These are phyloP conservation scores for Rhabditophanes sp. DNA, from an alignment of 2,888 invertebrate species.

Conservation along the genomic window DNA sequence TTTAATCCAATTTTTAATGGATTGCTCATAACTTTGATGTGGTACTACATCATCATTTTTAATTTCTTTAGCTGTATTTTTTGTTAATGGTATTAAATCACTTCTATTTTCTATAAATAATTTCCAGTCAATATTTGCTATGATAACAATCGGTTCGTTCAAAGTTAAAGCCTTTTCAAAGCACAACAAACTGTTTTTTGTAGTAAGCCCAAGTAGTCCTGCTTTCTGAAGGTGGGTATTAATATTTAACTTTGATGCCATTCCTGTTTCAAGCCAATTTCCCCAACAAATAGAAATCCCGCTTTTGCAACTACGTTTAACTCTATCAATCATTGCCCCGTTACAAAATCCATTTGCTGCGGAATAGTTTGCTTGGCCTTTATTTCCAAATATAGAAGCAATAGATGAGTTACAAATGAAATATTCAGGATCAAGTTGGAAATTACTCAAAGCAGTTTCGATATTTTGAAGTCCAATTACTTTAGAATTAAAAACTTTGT, in stretches of 20 bases:
- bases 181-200: constrained; percentile 21
- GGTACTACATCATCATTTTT: background rate
- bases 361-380: constrained; percentile 33
- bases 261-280: constrained; percentile 36
- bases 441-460: constrained; percentile 10
- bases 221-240: constrained; percentile 14
- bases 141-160: constrained; percentile 17
- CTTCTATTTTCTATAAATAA: constrained; percentile 18
- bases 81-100: too few species aligned
- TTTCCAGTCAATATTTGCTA: constrained; percentile 28
- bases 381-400: constrained; percentile 28
- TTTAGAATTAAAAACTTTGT: constrained; percentile 25
- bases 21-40: background rate
- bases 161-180: constrained; percentile 18
- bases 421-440: constrained; percentile 8
- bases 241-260: constrained; percentile 25
- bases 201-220: constrained; percentile 28
- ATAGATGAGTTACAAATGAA: constrained; percentile 35
- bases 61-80: background rate
- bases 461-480: constrained; percentile 19
- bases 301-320: background rate
- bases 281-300: constrained; percentile 35
- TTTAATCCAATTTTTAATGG: too few species aligned
- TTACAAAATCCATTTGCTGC: constrained; percentile 28
- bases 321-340: constrained; percentile 1